Conservation (phyloP, 2,797 vertebrate genomes). For the Sebastes matsubarae region DNA sequence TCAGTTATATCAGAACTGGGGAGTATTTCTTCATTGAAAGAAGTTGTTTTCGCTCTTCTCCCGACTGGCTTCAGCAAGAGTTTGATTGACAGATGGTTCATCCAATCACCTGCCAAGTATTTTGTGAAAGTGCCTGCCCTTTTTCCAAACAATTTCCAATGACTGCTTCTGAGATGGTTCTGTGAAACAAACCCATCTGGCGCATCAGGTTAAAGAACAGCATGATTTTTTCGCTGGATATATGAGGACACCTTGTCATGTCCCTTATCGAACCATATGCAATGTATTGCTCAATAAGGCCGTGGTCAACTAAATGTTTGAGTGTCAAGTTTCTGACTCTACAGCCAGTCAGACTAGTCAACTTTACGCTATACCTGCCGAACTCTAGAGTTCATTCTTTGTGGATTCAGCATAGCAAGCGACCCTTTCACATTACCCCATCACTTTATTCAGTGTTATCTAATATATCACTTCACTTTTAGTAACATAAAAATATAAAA, state of each 20-base stretch:
- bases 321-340: background rate
- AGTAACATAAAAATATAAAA: background rate
- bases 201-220: background rate
- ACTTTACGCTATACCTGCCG: fast-evolving
- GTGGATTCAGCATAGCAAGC: background rate
- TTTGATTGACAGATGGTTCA: background rate
- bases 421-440: background rate
- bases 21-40: fast-evolving
- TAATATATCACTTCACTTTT: background rate
- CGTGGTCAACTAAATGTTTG: background rate
- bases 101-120: background rate
- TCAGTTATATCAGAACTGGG: background rate
- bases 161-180: too few relatives aligned
- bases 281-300: too few relatives aligned
- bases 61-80: fast-evolving
- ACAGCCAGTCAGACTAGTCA: background rate
- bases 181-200: background rate
- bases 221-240: too few relatives aligned
- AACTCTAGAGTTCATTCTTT: background rate
- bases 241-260: background rate
- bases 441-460: background rate
- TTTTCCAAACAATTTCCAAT: background rate
- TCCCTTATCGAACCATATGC: too few relatives aligned
- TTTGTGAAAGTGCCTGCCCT: background rate
- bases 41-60: too few relatives aligned